These are phyloP conservation scores for Luperina nickerlii DNA, from an alignment of 2,888 invertebrate species.

Conservation along the genomic window DNA sequence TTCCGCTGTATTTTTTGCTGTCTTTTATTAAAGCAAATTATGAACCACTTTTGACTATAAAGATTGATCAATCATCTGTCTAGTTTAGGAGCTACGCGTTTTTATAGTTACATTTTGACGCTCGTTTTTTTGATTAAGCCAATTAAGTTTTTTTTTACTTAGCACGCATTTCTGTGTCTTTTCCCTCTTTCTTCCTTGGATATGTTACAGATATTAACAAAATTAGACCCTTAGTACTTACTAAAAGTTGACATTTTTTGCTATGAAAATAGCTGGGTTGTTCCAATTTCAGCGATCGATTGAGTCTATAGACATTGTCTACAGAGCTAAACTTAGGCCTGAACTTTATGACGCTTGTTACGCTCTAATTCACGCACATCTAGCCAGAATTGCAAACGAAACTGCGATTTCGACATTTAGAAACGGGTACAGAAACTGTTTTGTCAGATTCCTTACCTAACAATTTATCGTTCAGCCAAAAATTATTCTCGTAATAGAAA, in stretches of 20 bases:
- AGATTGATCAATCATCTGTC: slow-evolving; percentile 8
- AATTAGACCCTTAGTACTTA: background rate
- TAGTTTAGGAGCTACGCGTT: background rate
- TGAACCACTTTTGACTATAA: too few species aligned
- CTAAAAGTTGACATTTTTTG: background rate
- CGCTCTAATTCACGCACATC: slow-evolving; percentile 24
- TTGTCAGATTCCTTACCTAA: background rate
- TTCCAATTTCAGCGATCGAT: slow-evolving; percentile 16
- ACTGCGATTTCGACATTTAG: background rate
- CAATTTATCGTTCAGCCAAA: background rate
- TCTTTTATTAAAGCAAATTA: background rate
- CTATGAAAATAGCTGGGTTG: background rate
- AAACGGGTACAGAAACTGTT: background rate
- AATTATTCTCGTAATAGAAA: background rate
- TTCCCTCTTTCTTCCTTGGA: background rate
- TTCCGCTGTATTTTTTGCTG: too few species aligned
- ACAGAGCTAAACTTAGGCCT: slow-evolving; percentile 25
- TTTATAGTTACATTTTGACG: background rate
- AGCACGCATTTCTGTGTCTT: background rate
- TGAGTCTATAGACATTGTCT: background rate
- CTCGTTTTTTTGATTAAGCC: background rate
- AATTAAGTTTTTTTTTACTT: background rate
- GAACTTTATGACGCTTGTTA: slow-evolving; percentile 26
- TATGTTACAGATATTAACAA: background rate
- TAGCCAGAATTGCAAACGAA: background rate